Evolutionary conservation across 1,140 invertebrate species (phyloP).

Genomic region (Sminthurides bifidus): DNA sequence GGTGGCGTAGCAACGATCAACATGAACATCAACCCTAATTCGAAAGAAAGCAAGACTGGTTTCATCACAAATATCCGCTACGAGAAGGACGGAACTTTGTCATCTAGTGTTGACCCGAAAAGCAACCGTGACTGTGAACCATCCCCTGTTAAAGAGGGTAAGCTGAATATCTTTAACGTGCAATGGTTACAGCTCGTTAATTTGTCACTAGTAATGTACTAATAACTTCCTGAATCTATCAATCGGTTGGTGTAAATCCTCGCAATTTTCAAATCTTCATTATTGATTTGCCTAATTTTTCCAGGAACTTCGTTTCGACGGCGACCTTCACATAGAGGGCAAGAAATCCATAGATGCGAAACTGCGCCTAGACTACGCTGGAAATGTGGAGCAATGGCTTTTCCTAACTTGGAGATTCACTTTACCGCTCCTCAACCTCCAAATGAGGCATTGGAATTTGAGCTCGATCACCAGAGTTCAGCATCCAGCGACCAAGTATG

Average conservation of each 20-base stretch:
- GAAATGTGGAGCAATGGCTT: slow-evolving; percentile 17
- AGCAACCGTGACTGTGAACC: slow-evolving; percentile 15
- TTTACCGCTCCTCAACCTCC: neutral
- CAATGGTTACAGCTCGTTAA: no score
- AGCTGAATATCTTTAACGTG: neutral
- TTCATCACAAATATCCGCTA: slow-evolving; percentile 8
- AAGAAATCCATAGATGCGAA: slow-evolving; percentile 17
- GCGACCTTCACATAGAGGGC: slow-evolving; percentile 5
- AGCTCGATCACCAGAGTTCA: slow-evolving; percentile 17
- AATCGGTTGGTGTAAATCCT: no score
- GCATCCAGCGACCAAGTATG: slow-evolving; percentile 31
- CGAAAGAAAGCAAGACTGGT: slow-evolving; percentile 9
- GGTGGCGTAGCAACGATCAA: slow-evolving; percentile 3
- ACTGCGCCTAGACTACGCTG: slow-evolving; percentile 23
- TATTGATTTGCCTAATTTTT: no score
- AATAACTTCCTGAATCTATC: no score
- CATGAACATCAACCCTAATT: slow-evolving; percentile 23
- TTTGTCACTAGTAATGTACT: neutral
- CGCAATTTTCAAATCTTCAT: no score
- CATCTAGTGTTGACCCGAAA: neutral
- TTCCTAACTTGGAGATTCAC: slow-evolving; percentile 17
- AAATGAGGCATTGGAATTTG: slow-evolving; percentile 18
- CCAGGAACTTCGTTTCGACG: slow-evolving; percentile 10
- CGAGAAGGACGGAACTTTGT: neutral
- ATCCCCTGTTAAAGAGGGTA: slow-evolving; percentile 22